Conservation (phyloP, 1,140 invertebrate genomes). For the Hylyphantes graminicola region DNA sequence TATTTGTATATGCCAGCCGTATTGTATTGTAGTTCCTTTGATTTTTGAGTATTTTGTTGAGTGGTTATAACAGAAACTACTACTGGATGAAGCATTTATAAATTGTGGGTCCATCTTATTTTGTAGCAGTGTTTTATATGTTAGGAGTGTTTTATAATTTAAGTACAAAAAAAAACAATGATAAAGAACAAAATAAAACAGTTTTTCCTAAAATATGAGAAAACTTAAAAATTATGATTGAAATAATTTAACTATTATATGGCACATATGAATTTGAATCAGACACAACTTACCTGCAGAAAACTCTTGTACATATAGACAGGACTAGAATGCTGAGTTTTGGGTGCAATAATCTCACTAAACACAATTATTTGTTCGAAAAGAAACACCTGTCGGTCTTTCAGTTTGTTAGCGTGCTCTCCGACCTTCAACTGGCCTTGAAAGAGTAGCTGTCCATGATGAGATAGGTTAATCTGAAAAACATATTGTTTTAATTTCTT, state of each 20-base stretch:
- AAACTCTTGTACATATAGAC: conserved; percentile 97
- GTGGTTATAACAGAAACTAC: conserved; percentile 52
- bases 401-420: conserved; percentile 77
- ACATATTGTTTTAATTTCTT: too few species aligned
- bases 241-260: too few species aligned
- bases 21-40: conserved; percentile 61
- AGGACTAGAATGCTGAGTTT: conserved; percentile 93
- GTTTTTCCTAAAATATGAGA: too few species aligned
- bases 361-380: conserved; percentile 99
- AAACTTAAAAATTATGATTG: too few species aligned
- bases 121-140: conserved; percentile 61
- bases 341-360: conserved; percentile 92
- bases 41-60: conserved; percentile 55
- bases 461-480: conserved; percentile 92
- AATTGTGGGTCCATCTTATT: conserved; percentile 60
- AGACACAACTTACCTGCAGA: conserved; percentile 81
- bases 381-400: conserved; percentile 95
- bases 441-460: conserved; percentile 93
- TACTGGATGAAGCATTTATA: conserved; percentile 59
- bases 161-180: too few species aligned
- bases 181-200: too few species aligned
- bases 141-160: conserved; percentile 38
- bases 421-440: conserved; percentile 88
- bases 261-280: not conserved
- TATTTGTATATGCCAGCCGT: conserved; percentile 56